Evolutionary conservation across 2,888 invertebrate genomes (phyloP), one percentile per base, ranked within the genome.

Genomic region (Molanna angustata): DNA sequence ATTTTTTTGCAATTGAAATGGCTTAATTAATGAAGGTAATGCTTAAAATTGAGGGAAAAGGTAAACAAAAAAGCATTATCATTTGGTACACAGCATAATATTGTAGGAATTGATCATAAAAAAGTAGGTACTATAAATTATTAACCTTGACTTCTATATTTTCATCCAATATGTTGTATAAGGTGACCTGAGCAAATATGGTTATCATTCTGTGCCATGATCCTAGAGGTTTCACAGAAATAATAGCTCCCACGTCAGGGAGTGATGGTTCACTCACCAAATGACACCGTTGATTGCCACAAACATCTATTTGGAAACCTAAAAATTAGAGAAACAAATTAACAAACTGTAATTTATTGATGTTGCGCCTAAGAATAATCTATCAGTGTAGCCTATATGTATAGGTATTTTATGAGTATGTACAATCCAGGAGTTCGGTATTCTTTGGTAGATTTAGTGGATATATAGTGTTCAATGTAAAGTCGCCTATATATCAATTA

Each of bases 241-340:
- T 27, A 11, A 59, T 21, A 16, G 57, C 20, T 6, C 7, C 61
- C 61, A 2, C 62, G 49, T 35, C 33, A n/a, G 49, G 37, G 7
- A 17, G 13, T 35, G 41, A 27, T n/a, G 18, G n/a, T 9, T 50
- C 35, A 37, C 37, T 21, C 20, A 22, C n/a, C 3, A 52, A 37
- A 1, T 49, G 31, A 9, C 48, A n/a, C 11, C 13, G 48, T 9
- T 21, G 37, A 11, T 49, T 9, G 4, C 59, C 59, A 17, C 49
- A 22, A 35, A 45, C 44, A 37, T 59, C 56, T 17, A 59, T 59
- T 18, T 54, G 50, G 35, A 57, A 57, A 37, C 54, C 50, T 56
- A 42, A n/a, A 40, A 39, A 35, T 4, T 35, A 7, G 27, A 6
- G 11, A 27, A 46, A 27, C 27, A 27, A 11, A 7, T 27, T 35